Evolutionary conservation across 35 echinoderm and acorn worm genomes (phyloP), one percentile per base, ranked within the genome.

Genomic region (Holothuria glaberrima): DNA sequence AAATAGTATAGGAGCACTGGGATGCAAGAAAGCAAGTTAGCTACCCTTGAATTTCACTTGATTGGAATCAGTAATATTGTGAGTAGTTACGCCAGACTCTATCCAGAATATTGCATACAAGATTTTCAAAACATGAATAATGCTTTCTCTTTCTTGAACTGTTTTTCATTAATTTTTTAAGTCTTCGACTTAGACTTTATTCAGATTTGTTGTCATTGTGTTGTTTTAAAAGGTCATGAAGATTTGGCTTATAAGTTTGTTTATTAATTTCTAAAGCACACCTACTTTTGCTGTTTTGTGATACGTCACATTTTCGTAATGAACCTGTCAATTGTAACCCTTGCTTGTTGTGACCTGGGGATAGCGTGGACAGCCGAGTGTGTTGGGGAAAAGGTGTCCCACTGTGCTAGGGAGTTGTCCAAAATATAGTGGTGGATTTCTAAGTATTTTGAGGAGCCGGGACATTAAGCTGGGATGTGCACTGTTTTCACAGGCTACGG

Each of bases 111-210:
- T 18, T n/a, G 16, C n/a, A n/a, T 61, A 18, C 58, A 61, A 61
- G 58, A 61, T n/a, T 61, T 61, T 61, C 3, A 61, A 61, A 61
- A 3, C n/a, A n/a, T 61, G 58, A 61, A 61, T 61, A 61, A 61
- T 61, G 58, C 58, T 61, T 61, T 61, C 58, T 61, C 58, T 61
- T n/a, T 61, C 58, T 61, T 61, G 58, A 0, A 61, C 0, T 61
- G 58, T 61, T 61, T 61, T n/a, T 61, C 58, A 61, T 61, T 61
- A 61, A n/a, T 61, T 61, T 61, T 61, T 61, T 61, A 61, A 18
- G 58, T 0, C n/a, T 3, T 61, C 3, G n/a, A 61, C 0, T 61
- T 61, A 61, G 58, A 61, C 58, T 61, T 61, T 61, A n/a, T n/a
- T n/a, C n/a, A n/a, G n/a, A n/a, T n/a, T n/a, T n/a, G n/a, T n/a